Percentiles rank a stretch among this genome's conserved stretches.
Conservation (phyloP, 2,888 invertebrate species). For the Gymnoscelis rufifasciata region DNA sequence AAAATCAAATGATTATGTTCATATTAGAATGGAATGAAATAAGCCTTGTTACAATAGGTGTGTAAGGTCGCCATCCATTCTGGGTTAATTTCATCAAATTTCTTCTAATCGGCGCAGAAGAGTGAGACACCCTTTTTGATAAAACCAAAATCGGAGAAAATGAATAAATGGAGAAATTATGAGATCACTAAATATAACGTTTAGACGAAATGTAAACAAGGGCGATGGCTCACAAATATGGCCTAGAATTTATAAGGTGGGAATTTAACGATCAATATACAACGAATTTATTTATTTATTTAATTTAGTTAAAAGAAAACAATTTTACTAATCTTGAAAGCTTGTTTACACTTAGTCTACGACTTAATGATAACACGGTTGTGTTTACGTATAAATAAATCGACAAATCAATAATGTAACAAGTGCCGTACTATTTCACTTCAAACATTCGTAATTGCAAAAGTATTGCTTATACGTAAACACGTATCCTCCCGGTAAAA, state of each 20-base stretch:
- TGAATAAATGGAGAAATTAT: constrained; percentile 58
- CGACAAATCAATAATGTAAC: constrained; percentile 29
- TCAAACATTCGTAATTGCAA: constrained; percentile 23
- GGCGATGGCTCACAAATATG: constrained; percentile 42
- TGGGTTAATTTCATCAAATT: constrained; percentile 35
- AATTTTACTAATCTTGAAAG: constrained; percentile 27
- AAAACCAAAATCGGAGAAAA: constrained; percentile 38
- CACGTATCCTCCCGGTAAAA: constrained; percentile 43
- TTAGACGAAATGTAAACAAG: constrained; percentile 73
- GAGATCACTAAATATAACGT: constrained; percentile 67
- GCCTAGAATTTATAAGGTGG: constrained; percentile 47
- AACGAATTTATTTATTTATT: constrained; percentile 25
- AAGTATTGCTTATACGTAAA: constrained; percentile 37
- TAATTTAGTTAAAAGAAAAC: no score
- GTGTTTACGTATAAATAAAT: constrained; percentile 49
- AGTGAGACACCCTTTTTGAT: constrained; percentile 30
- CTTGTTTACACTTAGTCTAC: constrained; percentile 70
- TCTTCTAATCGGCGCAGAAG: constrained; percentile 29
- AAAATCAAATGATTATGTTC: constrained; percentile 38
- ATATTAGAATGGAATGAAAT: constrained; percentile 38
- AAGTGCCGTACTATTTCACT: constrained; percentile 23
- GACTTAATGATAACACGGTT: constrained; percentile 23
- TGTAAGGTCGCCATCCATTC: constrained; percentile 30
- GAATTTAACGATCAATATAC: constrained; percentile 31
- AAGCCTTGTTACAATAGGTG: constrained; percentile 31